Conservation (phyloP, 2,888 invertebrate genomes). For the Luperina testacea region DNA sequence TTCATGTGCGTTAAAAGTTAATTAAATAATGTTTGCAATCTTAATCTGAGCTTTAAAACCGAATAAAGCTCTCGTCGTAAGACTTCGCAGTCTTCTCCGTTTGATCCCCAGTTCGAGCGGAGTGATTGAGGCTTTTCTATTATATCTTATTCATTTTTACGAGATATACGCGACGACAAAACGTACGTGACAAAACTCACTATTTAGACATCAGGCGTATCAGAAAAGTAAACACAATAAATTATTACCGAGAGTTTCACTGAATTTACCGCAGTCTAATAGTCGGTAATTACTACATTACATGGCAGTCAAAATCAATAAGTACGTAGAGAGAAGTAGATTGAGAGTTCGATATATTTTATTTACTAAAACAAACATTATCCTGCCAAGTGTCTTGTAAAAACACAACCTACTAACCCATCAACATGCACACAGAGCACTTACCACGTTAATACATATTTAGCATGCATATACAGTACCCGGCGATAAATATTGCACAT, state of each 20-base stretch:
- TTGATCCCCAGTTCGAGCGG: conserved; percentile 38
- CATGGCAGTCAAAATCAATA: conserved; percentile 12
- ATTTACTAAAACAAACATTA: neutral
- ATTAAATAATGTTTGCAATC: neutral
- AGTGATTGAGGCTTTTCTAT: conserved; percentile 29
- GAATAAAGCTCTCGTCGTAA: neutral
- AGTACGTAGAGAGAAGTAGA: conserved; percentile 4
- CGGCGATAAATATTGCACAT: too few species aligned
- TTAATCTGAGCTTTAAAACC: neutral
- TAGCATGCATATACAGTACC: conserved; percentile 6
- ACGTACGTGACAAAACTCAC: conserved; percentile 15
- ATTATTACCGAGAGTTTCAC: neutral
- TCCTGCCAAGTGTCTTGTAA: neutral
- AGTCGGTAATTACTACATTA: conserved; percentile 6
- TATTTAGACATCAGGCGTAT: neutral
- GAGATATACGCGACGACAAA: conserved; percentile 15
- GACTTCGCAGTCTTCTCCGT: neutral
- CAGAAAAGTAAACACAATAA: conserved; percentile 4
- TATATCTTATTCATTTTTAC: conserved; percentile 32
- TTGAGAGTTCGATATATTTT: conserved; percentile 10
- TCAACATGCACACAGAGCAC: conserved; percentile 21
- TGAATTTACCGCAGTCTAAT: conserved; percentile 10
- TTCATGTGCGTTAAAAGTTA: neutral
- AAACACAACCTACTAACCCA: neutral
- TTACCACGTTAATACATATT: conserved; percentile 37